phyloP scores from a whole-genome alignment of 37 sponge, comb jelly and placozoan species.

The Halichondria panicea region DNA sequence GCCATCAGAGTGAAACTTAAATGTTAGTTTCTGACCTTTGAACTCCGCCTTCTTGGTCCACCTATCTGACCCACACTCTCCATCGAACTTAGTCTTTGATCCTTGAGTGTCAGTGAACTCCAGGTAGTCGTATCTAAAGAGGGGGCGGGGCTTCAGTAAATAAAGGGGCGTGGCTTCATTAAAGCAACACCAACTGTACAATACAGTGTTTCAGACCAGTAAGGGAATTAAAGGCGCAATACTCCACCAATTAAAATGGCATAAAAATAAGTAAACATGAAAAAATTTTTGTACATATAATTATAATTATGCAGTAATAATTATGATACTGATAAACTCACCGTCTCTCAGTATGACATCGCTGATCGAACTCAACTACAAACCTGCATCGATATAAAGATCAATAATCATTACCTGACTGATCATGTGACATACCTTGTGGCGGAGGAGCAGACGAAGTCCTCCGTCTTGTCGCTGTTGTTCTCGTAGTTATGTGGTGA shows the following conservation, averaged over 20 bases:
- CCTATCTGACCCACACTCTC: slow-evolving; percentile 45
- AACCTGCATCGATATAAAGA: too few relatives aligned
- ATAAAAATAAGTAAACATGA: background rate
- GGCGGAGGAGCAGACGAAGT: slow-evolving; percentile 38
- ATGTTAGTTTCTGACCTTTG: slow-evolving; percentile 56
- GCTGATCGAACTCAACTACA: slow-evolving; percentile 78
- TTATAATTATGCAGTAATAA: background rate
- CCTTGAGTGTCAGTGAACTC: slow-evolving; percentile 75
- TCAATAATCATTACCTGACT: too few relatives aligned
- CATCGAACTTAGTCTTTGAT: slow-evolving; percentile 46
- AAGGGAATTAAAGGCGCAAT: background rate
- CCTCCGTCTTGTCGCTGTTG: slow-evolving; percentile 37
- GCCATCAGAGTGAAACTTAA: slow-evolving; percentile 76
- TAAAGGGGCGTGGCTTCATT: background rate
- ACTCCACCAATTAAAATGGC: background rate
- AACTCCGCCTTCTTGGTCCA: slow-evolving; percentile 75
- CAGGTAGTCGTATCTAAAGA: slow-evolving; percentile 75
- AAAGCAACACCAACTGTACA: background rate
- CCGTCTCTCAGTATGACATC: slow-evolving; percentile 71
- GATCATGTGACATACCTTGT: too few relatives aligned
- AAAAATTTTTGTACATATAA: background rate
- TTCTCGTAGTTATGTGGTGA: slow-evolving; percentile 81
- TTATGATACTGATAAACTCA: slow-evolving; percentile 12
- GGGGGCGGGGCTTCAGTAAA: background rate
- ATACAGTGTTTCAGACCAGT: background rate